Base-by-base conservation (phyloP, 2,113 vertebrate genomes). In the Mohoua ochrocephala region DNA sequence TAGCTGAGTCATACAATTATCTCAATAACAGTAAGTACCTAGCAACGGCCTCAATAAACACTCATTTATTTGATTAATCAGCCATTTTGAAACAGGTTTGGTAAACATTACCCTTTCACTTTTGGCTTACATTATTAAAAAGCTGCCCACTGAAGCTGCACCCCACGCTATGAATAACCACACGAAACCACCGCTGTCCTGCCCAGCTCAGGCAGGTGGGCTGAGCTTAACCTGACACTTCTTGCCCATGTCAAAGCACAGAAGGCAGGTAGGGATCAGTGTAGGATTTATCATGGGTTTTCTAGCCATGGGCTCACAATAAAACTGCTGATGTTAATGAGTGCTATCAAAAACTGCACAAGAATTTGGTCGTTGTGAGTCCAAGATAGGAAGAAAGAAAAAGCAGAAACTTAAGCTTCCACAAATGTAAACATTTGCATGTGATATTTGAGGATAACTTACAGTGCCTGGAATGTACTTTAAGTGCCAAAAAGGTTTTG, bases 41-140 rank as follows among this genome's bases (percentile, higher is more conserved):
- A 97, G 95, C 96, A 97, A 97, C 95, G 41, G 69, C 81, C 87
- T 95, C 87, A 90, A 86, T 87, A 97, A 96, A 96, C 96, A 93
- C 87, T 60, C 95, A 89, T 94, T 95, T 92, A 92, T 86, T 84
- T 97, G 94, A 95, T 95, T 95, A 95, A 95, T 94, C 91, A 94
- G 79, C 82, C 92, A 77, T 90, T 96, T 94, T 94, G 70, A 93
- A 91, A 85, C 84, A 84, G 90, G 83, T 93, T 86, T 89, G 82
- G 84, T 91, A 95, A 95, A 96, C 87, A 92, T 49, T 78, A 69
- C 70, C 74, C 68, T 86, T 95, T 96, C 85, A 80, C 70, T 87
- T 88, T 71, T 92, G 87, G 64, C 82, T 93, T 70, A 54, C 49
- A 33, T 92, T 95, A 83, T 81, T 82, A 68, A 89, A 74, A 86